Evolutionary conservation across 2,888 invertebrate species (phyloP).

Genomic region (Erebia palarica): DNA sequence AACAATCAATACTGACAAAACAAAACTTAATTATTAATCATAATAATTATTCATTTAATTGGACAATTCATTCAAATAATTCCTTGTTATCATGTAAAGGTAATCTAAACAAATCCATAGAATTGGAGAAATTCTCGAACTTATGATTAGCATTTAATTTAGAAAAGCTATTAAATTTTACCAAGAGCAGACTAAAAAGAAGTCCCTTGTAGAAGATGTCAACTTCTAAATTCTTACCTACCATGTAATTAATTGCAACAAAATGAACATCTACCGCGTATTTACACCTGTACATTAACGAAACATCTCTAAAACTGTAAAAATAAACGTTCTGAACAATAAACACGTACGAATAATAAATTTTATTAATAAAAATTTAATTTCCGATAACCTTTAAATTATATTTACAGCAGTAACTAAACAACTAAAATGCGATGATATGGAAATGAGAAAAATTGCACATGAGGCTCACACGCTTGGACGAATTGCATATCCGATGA

Average conservation of each 20-base stretch:
- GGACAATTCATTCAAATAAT: slow-evolving; percentile 77
- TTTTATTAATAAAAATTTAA: slow-evolving; percentile 64
- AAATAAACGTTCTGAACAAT: slow-evolving; percentile 76
- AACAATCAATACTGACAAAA: slow-evolving; percentile 70
- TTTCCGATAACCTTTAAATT: slow-evolving; percentile 69
- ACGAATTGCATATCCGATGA: slow-evolving; percentile 64
- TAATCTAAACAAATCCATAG: slow-evolving; percentile 52
- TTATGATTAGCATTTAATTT: slow-evolving; percentile 36
- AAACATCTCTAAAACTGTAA: slow-evolving; percentile 67
- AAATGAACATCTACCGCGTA: slow-evolving; percentile 65
- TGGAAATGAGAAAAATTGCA: slow-evolving; percentile 81
- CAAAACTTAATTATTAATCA: slow-evolving; percentile 75
- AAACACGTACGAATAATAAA: slow-evolving; percentile 70
- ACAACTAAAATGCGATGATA: slow-evolving; percentile 77
- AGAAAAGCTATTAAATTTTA: slow-evolving; percentile 39
- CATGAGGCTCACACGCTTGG: slow-evolving; percentile 74
- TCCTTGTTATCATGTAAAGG: slow-evolving; percentile 58
- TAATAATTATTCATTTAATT: slow-evolving; percentile 57
- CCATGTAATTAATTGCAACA: slow-evolving; percentile 54
- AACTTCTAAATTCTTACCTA: slow-evolving; percentile 46
- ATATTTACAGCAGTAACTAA: slow-evolving; percentile 80
- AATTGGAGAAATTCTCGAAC: slow-evolving; percentile 41
- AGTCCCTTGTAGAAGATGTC: slow-evolving; percentile 24
- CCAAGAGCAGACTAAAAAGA: slow-evolving; percentile 19
- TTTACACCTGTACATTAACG: slow-evolving; percentile 80